Percentiles rank a stretch among this genome's conserved stretches.
Conservation (phyloP, 2,888 invertebrate species). For the Acleris literana region DNA sequence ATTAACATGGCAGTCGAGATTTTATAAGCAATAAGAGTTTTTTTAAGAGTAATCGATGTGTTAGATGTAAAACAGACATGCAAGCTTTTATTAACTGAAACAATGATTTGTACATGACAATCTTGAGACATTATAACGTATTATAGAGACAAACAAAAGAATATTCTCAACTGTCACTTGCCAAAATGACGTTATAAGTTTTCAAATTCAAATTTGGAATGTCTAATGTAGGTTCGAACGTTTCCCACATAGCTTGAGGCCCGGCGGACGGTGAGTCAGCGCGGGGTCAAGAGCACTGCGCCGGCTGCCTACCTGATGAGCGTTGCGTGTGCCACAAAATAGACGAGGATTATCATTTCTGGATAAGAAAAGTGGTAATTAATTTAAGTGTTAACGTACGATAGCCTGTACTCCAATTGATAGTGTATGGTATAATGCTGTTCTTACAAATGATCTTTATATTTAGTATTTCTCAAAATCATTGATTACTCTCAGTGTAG, state of each 20-base stretch:
- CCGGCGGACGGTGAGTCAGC: conserved; percentile 63
- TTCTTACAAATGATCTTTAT: no score
- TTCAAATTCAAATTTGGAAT: conserved; percentile 30
- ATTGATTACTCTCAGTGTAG: no score
- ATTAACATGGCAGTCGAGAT: no score
- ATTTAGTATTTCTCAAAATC: no score
- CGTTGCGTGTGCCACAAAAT: conserved; percentile 64
- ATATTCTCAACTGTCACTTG: neutral
- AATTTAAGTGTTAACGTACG: neutral
- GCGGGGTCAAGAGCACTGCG: conserved; percentile 77
- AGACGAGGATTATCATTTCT: neutral
- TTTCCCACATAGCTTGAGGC: conserved; percentile 47
- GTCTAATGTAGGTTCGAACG: conserved; percentile 30
- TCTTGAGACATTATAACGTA: no score
- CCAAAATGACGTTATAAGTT: conserved; percentile 10
- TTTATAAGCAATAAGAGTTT: no score
- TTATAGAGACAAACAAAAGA: no score
- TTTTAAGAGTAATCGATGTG: no score
- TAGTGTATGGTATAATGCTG: no score
- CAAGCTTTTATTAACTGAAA: neutral
- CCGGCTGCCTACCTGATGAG: conserved; percentile 68
- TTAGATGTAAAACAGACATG: neutral
- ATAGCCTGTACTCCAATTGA: neutral
- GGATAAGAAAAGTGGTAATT: neutral
- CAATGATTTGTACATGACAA: neutral